Evolutionary conservation across 1,140 invertebrate species (phyloP).

Genomic region (Reticulitermes speratus): DNA sequence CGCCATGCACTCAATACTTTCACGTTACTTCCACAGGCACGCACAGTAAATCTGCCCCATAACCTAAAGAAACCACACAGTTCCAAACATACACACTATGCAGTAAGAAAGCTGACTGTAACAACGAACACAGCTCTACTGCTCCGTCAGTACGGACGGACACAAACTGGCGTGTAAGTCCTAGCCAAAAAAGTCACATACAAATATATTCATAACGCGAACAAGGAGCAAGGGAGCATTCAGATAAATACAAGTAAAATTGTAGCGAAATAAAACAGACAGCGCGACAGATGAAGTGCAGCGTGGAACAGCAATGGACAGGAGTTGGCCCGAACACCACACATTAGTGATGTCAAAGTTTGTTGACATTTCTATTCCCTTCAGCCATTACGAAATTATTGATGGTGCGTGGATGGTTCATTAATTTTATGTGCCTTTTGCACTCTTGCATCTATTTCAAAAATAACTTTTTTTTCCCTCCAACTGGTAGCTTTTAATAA

Average conservation of each 20-base stretch:
- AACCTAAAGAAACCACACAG: not conserved
- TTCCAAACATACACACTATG: not conserved
- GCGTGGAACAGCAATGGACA: not conserved
- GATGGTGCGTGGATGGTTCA: slow-evolving; percentile 9
- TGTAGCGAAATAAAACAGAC: not conserved
- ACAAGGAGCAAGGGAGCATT: not conserved
- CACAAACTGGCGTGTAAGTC: not conserved
- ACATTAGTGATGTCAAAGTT: slow-evolving; percentile 7
- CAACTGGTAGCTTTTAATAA: slow-evolving; percentile 12
- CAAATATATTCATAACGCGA: not conserved
- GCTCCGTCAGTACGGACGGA: not conserved
- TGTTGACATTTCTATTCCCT: not conserved
- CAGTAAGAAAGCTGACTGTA: not conserved
- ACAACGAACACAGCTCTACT: not conserved
- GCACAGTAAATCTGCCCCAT: not conserved
- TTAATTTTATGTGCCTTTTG: slow-evolving; percentile 17
- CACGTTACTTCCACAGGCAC: not conserved
- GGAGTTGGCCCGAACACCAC: not conserved
- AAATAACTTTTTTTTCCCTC: not conserved
- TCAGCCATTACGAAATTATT: slow-evolving; percentile 10
- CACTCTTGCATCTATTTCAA: not conserved
- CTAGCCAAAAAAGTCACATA: not conserved
- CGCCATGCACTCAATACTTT: not conserved
- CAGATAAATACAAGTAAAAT: not conserved
- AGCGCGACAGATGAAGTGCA: not conserved